A percentile compares a stretch with the other conserved stretches of the same genome.
These are phyloP conservation scores for Sialia sialis DNA, from an alignment of 2,113 vertebrate species.

Conservation along the genomic window DNA sequence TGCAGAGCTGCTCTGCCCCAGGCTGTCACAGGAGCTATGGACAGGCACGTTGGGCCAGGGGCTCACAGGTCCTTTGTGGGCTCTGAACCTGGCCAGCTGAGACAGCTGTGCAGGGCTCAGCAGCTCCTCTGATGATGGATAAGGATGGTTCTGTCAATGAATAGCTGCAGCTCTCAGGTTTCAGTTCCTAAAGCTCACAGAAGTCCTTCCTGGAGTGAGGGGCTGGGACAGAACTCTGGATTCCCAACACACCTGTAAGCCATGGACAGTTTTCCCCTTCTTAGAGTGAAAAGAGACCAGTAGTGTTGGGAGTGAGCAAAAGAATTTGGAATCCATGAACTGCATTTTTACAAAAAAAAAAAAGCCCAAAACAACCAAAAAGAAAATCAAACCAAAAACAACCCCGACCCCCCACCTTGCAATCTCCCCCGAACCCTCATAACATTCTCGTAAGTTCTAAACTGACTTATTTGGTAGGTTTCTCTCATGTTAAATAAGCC, in stretches of 20 bases:
- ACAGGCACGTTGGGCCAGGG: neutral
- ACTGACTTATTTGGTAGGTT: neutral
- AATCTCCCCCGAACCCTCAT: fast-evolving
- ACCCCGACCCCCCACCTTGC: neutral
- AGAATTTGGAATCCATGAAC: neutral
- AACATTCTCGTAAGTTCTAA: neutral
- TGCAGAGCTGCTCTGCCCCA: fast-evolving
- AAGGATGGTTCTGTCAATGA: neutral
- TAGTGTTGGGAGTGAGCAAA: neutral
- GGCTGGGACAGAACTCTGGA: neutral
- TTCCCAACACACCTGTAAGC: neutral
- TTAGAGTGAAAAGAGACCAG: neutral
- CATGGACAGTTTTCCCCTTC: neutral
- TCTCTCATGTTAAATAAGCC: neutral
- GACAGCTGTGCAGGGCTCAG: neutral
- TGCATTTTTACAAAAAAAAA: neutral
- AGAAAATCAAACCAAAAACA: neutral
- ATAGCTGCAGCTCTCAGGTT: neutral
- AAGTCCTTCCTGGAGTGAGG: neutral
- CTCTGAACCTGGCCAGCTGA: neutral
- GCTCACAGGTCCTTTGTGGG: neutral
- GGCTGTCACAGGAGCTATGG: fast-evolving
- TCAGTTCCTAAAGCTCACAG: neutral
- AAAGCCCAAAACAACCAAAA: neutral
- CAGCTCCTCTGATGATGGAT: neutral